Evolutionary conservation across 2,797 vertebrate species (phyloP), one percentile per base, ranked within the genome.

Genomic region (Karalla daura): DNA sequence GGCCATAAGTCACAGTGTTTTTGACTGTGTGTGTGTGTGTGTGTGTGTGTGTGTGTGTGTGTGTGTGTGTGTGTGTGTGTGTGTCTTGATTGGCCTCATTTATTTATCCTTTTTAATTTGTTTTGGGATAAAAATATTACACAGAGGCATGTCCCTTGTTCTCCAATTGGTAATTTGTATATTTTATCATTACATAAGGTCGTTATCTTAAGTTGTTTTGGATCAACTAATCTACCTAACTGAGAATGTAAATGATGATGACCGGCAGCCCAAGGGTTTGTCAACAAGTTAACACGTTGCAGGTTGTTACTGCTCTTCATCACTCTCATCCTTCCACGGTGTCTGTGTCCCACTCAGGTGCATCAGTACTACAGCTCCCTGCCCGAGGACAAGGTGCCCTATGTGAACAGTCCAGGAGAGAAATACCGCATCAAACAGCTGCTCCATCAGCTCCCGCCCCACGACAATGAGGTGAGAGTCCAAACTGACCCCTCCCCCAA

Each of bases 351-450:
- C 40, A 33, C 9, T 59, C 92, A 99, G 98, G 98, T 99, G 59
- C 97, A 99, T 89, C 98, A 97, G 90, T 99, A 99, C 89, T 99
- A 99, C 86, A 98, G 96, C 94, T 98, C 96, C 68, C 95, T 99
- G 80, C 98, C 98, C 0, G 98, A 99, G 90, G 98, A 99, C 91
- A 99, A 98, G 89, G 96, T 99, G 41, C 98, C 98, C 35, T 99
- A 98, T 7, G 97, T 99, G 81, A 99, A 99, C 94, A 99, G 98
- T 87, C 95, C 96, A 0, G 98, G 98, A 85, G 98, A 99, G 90
- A 98, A 99, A 80, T 94, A 96, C 73, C 95, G 98, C 56, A 98
- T 99, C 89, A 98, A 98, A 76, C 98, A 99, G 92, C 97, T 99
- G 49, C 90, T 99, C 54, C 96, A 99, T 83, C 98, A 99, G 91